Percentiles rank a stretch among this genome's conserved stretches.
These are phyloP conservation scores for Epizoanthus rinbou DNA, from an alignment of 92 coral and sea anemone genomes.

Conservation along the genomic window DNA sequence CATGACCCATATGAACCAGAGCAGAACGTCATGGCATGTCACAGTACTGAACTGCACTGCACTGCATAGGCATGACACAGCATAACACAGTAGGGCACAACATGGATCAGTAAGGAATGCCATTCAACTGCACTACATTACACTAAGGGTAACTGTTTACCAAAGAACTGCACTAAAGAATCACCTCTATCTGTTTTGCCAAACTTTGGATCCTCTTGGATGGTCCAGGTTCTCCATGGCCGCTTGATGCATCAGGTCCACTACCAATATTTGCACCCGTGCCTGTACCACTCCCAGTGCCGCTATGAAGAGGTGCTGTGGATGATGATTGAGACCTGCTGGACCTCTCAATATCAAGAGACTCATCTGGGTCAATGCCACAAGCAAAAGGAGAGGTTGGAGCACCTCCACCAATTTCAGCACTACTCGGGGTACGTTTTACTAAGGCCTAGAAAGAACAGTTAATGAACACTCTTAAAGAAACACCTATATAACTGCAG, in stretches of 20 bases:
- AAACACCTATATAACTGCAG: background rate
- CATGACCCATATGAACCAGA: too few relatives aligned
- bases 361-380: slow-evolving; percentile 76
- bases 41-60: too few relatives aligned
- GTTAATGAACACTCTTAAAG: background rate
- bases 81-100: too few relatives aligned
- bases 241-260: slow-evolving; percentile 48
- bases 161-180: too few relatives aligned
- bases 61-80: too few relatives aligned
- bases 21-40: too few relatives aligned
- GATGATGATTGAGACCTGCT: slow-evolving; percentile 39
- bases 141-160: too few relatives aligned
- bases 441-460: slow-evolving; percentile 72
- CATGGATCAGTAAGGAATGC: too few relatives aligned
- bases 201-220: slow-evolving; percentile 77
- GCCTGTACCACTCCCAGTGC: slow-evolving; percentile 35
- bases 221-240: slow-evolving; percentile 52
- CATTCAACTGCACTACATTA: too few relatives aligned
- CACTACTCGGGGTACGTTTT: slow-evolving; percentile 77
- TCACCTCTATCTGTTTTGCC: slow-evolving; percentile 84
- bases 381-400: slow-evolving; percentile 81
- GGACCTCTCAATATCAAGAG: slow-evolving; percentile 62
- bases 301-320: slow-evolving; percentile 36
- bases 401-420: slow-evolving; percentile 56
- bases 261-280: slow-evolving; percentile 36